These are phyloP conservation scores for Porites divaricata DNA, from an alignment of 92 coral and sea anemone genomes.

Conservation along the genomic window DNA sequence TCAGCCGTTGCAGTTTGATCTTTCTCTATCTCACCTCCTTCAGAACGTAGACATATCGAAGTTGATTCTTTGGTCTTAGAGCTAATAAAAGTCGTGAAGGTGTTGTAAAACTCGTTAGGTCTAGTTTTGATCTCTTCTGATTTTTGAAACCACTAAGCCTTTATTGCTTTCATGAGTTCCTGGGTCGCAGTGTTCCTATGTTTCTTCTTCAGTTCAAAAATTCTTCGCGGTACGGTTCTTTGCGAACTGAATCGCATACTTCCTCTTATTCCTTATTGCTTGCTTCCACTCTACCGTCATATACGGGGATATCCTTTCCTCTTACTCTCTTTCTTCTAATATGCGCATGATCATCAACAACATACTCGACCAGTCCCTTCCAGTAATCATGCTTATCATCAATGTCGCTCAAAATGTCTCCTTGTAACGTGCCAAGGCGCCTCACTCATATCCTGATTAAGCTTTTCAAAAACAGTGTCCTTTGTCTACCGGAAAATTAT, in stretches of 20 bases:
- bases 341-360: constrained; percentile 52
- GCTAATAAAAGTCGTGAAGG: constrained; percentile 62
- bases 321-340: constrained; percentile 56
- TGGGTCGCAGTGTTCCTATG: constrained; percentile 64
- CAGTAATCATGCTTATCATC: constrained; percentile 61
- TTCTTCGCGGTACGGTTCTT: constrained; percentile 53
- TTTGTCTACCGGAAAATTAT: constrained; percentile 60
- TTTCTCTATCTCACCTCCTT: constrained; percentile 27
- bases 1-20: constrained; percentile 58
- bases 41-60: constrained; percentile 34
- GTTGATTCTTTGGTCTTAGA: constrained; percentile 36
- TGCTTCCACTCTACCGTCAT: constrained; percentile 64
- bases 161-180: constrained; percentile 64
- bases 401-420: constrained; percentile 46
- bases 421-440: constrained; percentile 78
- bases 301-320: constrained; percentile 62
- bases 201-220: constrained; percentile 54
- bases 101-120: constrained; percentile 46
- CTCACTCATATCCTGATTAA: constrained; percentile 51
- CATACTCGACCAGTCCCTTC: constrained; percentile 56
- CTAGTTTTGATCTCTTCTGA: constrained; percentile 58
- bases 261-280: constrained; percentile 61
- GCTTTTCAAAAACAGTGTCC: constrained; percentile 64
- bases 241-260: constrained; percentile 63
- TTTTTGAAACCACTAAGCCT: constrained; percentile 54